Percentiles rank a stretch among this genome's conserved stretches.
These are phyloP conservation scores for Julus scandinavius DNA, from an alignment of 2,888 invertebrate genomes.

Conservation along the genomic window DNA sequence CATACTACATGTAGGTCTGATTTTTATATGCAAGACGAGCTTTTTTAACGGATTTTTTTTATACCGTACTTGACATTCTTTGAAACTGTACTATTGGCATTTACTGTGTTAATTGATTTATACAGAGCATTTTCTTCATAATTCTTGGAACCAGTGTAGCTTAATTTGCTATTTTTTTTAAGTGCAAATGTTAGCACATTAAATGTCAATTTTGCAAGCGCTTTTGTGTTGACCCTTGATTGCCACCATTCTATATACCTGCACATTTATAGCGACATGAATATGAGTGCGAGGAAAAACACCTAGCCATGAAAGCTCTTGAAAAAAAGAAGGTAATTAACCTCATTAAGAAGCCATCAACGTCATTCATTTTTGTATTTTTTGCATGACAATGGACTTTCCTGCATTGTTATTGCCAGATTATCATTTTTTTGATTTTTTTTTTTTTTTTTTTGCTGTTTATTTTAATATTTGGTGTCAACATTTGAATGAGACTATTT, in stretches of 20 bases:
- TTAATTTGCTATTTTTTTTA: background rate
- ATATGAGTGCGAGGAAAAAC: slow-evolving; percentile 56
- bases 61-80: background rate
- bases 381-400: slow-evolving; percentile 35
- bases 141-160: background rate
- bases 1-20: background rate
- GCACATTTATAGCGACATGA: slow-evolving; percentile 56
- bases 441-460: background rate
- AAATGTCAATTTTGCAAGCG: slow-evolving; percentile 34
- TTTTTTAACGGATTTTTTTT: background rate
- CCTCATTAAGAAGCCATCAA: background rate
- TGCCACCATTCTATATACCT: slow-evolving; percentile 45
- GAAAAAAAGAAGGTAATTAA: slow-evolving; percentile 55
- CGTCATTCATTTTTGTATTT: slow-evolving; percentile 43
- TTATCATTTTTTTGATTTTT: background rate
- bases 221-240: slow-evolving; percentile 46
- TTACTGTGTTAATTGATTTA: slow-evolving; percentile 1
- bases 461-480: background rate
- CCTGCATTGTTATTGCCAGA: background rate
- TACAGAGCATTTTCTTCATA: background rate
- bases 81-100: slow-evolving; percentile 11
- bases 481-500: background rate
- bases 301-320: slow-evolving; percentile 54
- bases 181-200: slow-evolving; percentile 12
- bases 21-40: background rate